These are phyloP conservation scores for Tiaroga cobitis DNA, from an alignment of 2,797 vertebrate species.

Conservation along the genomic window DNA sequence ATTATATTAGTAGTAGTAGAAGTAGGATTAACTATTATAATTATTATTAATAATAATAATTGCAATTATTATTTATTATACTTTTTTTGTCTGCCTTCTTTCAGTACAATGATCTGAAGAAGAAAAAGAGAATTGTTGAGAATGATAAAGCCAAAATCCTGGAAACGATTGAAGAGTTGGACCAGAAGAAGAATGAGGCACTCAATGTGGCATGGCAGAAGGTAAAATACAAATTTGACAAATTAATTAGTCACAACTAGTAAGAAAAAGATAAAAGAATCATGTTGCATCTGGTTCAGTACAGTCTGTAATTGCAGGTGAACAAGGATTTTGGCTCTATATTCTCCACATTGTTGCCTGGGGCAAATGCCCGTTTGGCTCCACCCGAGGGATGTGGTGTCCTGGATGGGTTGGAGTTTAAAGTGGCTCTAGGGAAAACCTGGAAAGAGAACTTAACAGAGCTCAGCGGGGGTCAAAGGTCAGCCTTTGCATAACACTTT, in stretches of 20 bases:
- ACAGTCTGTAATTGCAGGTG: slow-evolving; percentile 76
- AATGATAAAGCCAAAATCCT: slow-evolving; percentile 94
- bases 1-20: neutral
- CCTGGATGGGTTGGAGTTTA: slow-evolving; percentile 91
- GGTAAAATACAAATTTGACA: slow-evolving; percentile 71
- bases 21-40: no score
- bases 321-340: slow-evolving; percentile 96
- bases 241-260: neutral
- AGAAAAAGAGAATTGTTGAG: slow-evolving; percentile 94
- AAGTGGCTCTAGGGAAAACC: slow-evolving; percentile 90
- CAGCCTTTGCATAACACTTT: slow-evolving; percentile 38
- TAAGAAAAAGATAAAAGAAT: neutral
- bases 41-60: neutral
- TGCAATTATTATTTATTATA: neutral
- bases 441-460: slow-evolving; percentile 98
- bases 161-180: slow-evolving; percentile 89
- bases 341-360: slow-evolving; percentile 92
- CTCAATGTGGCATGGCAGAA: slow-evolving; percentile 94
- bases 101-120: slow-evolving; percentile 95
- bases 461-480: slow-evolving; percentile 98
- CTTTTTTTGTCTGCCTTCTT: no score
- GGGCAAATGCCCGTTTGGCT: slow-evolving; percentile 86
- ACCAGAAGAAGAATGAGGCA: slow-evolving; percentile 91
- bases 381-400: slow-evolving; percentile 78
- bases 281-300: neutral